Percentiles rank a stretch among this genome's conserved stretches.
Evolutionary conservation across 2,888 invertebrate species (phyloP).

Genomic region (Muschampia plurimacula): DNA sequence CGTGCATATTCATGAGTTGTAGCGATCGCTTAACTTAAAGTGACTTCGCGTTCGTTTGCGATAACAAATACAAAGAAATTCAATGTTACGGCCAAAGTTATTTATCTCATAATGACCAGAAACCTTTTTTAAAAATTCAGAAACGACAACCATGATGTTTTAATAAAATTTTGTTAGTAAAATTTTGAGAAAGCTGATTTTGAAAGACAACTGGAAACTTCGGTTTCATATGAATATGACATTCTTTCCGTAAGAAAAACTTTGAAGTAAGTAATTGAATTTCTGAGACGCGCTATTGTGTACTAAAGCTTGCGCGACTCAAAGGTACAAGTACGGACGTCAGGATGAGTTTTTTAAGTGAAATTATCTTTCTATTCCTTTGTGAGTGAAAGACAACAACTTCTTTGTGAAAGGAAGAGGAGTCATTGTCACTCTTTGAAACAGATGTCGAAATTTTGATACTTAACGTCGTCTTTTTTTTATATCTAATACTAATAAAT

Average conservation of each 20-base stretch:
- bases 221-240: constrained; percentile 33
- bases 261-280: constrained; percentile 31
- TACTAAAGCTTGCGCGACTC: not conserved
- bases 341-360: constrained; percentile 1
- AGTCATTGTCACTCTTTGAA: constrained; percentile 3
- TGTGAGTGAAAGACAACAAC: constrained; percentile 9
- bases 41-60: too few species aligned
- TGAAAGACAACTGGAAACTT: constrained; percentile 27
- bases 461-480: not conserved
- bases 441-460: not conserved
- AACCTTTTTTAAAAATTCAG: too few species aligned
- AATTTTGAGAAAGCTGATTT: not conserved
- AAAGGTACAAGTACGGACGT: not conserved
- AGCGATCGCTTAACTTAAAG: too few species aligned
- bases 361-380: constrained; percentile 5
- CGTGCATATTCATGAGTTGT: too few species aligned
- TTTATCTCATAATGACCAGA: too few species aligned
- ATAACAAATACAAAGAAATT: too few species aligned
- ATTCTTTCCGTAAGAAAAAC: constrained; percentile 26
- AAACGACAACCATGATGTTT: too few species aligned
- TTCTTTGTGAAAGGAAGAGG: not conserved
- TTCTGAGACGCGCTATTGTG: constrained; percentile 17
- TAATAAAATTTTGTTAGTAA: too few species aligned
- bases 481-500: too few species aligned
- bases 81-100: too few species aligned